These are phyloP conservation scores for Mionectes macconnelli DNA, from an alignment of 2,113 vertebrate genomes.

Conservation along the genomic window DNA sequence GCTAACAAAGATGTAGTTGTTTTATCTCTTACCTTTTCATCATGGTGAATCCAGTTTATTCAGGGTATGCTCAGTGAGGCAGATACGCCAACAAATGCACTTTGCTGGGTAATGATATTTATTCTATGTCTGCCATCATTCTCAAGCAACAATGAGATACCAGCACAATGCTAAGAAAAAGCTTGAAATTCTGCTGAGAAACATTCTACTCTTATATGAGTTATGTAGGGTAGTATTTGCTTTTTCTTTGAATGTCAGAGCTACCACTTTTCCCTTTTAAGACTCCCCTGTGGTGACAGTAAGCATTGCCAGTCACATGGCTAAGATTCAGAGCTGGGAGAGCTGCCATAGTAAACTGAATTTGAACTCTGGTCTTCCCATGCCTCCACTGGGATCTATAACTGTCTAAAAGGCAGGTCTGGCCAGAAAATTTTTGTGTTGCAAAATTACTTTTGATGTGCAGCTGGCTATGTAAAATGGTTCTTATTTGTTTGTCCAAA, in stretches of 20 bases:
- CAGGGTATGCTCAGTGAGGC: not conserved
- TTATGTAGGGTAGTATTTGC: slow-evolving; percentile 42
- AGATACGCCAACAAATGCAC: not conserved
- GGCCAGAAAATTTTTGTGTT: slow-evolving; percentile 63
- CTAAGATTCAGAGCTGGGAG: slow-evolving; percentile 68
- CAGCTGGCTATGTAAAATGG: slow-evolving; percentile 51
- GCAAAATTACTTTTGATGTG: slow-evolving; percentile 67
- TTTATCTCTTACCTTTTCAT: not conserved
- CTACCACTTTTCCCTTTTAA: slow-evolving; percentile 64
- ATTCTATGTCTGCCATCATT: not conserved
- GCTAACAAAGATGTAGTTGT: not conserved
- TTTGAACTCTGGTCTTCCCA: slow-evolving; percentile 70
- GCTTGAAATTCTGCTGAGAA: not conserved
- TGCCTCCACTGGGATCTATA: slow-evolving; percentile 68
- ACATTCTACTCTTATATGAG: not conserved
- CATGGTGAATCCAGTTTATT: not conserved
- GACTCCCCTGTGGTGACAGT: slow-evolving; percentile 69
- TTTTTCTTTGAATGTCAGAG: slow-evolving; percentile 54
- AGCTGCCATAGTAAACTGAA: slow-evolving; percentile 69
- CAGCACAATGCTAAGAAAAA: not conserved
- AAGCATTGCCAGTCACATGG: slow-evolving; percentile 69
- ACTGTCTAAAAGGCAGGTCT: slow-evolving; percentile 65
- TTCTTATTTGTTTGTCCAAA: slow-evolving; percentile 52
- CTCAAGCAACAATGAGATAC: not conserved
- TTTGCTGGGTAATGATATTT: not conserved